Evolutionary conservation across 2,113 vertebrate genomes (phyloP).

Genomic region (Scartelaos histophorus): DNA sequence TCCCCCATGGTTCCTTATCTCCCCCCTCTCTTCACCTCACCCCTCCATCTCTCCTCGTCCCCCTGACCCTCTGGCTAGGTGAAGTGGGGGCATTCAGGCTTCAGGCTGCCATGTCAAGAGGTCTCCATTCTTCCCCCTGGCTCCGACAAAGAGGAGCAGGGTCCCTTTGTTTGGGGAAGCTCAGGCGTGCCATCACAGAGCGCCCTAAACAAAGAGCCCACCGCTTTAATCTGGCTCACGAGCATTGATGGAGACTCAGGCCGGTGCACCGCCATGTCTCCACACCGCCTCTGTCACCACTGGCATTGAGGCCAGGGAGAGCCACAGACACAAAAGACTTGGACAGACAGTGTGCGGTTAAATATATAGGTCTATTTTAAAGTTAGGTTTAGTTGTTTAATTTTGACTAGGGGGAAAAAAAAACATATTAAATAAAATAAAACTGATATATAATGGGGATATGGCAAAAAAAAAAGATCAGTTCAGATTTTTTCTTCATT

Average conservation of each 20-base stretch:
- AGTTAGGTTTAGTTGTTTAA: neutral
- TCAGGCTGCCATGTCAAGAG: conserved; percentile 77
- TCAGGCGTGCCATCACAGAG: conserved; percentile 75
- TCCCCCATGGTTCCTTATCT: conserved; percentile 9
- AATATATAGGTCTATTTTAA: neutral
- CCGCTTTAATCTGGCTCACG: conserved; percentile 74
- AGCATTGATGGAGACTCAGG: conserved; percentile 47
- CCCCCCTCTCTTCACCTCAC: neutral
- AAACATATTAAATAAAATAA: too few species aligned
- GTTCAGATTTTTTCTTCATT: too few species aligned
- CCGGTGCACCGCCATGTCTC: conserved; percentile 35
- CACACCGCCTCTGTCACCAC: conserved; percentile 30
- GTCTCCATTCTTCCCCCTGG: conserved; percentile 77
- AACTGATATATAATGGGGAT: too few species aligned
- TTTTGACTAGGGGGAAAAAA: too few species aligned
- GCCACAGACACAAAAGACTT: conserved; percentile 1
- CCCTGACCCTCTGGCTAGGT: conserved; percentile 68
- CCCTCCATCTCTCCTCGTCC: conserved; percentile 21
- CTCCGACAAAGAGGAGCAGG: conserved; percentile 72
- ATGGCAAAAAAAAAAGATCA: too few species aligned
- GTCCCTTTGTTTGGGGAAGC: conserved; percentile 72
- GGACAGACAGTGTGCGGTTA: neutral
- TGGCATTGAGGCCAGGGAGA: conserved; percentile 17
- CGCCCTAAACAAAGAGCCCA: conserved; percentile 70
- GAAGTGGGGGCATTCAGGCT: conserved; percentile 75